These are phyloP conservation scores for Gryon sp. DNA, from an alignment of 1,140 invertebrate species.

Conservation along the genomic window DNA sequence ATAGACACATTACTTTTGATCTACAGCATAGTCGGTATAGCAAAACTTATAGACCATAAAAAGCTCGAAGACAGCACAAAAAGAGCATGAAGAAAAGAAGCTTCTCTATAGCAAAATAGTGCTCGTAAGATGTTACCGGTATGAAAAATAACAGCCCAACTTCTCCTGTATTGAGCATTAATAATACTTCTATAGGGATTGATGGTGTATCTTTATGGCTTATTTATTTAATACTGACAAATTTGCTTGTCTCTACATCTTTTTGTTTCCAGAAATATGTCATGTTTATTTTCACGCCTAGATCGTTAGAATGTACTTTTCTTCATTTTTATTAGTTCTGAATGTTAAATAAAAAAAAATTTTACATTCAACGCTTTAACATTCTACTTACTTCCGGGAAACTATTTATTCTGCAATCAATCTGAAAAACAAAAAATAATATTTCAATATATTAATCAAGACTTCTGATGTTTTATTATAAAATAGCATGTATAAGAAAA, in stretches of 20 bases:
- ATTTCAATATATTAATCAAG: slow-evolving; percentile 10
- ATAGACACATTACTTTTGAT: slow-evolving; percentile 78
- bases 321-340: slow-evolving; percentile 71
- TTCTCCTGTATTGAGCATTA: slow-evolving; percentile 76
- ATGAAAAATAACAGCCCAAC: slow-evolving; percentile 78
- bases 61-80: slow-evolving; percentile 69
- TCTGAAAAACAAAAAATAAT: slow-evolving; percentile 3
- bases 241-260: slow-evolving; percentile 68
- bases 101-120: slow-evolving; percentile 62
- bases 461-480: slow-evolving; percentile 5
- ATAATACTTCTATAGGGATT: slow-evolving; percentile 76
- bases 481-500: neutral
- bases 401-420: slow-evolving; percentile 10
- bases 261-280: slow-evolving; percentile 1
- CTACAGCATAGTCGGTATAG: slow-evolving; percentile 71
- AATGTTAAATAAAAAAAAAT: slow-evolving; percentile 61
- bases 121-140: slow-evolving; percentile 73
- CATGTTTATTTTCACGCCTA: too few species aligned
- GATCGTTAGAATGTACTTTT: too few species aligned
- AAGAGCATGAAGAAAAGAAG: slow-evolving; percentile 63
- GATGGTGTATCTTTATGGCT: slow-evolving; percentile 78
- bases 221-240: slow-evolving; percentile 80
- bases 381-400: too few species aligned
- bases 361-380: too few species aligned
- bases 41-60: slow-evolving; percentile 76